Evolutionary conservation across 1,140 invertebrate species (phyloP).

Genomic region (Uloborus diversus): DNA sequence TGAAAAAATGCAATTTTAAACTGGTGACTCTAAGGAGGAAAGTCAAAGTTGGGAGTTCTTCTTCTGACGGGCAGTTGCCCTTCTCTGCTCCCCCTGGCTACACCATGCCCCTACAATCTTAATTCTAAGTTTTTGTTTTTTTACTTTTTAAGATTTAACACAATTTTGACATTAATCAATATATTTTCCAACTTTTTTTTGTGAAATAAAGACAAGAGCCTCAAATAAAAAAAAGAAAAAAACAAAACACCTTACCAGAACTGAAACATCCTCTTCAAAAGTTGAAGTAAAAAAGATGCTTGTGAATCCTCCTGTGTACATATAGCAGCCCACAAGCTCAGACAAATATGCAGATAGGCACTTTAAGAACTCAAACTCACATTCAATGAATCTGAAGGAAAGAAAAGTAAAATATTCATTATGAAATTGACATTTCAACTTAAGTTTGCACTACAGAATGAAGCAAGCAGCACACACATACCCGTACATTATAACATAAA

Average conservation of each 20-base stretch:
- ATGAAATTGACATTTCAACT: background rate
- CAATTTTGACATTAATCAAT: no score
- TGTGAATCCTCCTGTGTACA: conserved; percentile 9
- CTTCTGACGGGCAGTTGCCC: no score
- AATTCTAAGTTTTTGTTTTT: no score
- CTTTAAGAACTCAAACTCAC: conserved; percentile 18
- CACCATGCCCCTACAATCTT: no score
- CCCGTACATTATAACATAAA: no score
- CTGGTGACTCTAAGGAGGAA: no score
- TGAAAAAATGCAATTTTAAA: no score
- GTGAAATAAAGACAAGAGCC: background rate
- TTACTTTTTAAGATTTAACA: no score
- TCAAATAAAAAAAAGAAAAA: background rate
- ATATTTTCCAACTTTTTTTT: no score
- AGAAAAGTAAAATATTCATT: background rate
- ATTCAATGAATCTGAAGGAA: conserved; percentile 3
- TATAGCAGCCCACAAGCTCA: conserved; percentile 12
- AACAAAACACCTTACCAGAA: background rate
- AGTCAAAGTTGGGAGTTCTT: no score
- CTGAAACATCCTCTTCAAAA: background rate
- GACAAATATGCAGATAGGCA: background rate
- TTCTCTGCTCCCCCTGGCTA: no score
- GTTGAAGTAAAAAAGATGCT: background rate
- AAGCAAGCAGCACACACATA: background rate
- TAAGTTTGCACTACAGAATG: background rate